Evolutionary conservation across 1,140 invertebrate genomes (phyloP), one percentile per base, ranked within the genome.

Genomic region (Drosophila setifemur): DNA sequence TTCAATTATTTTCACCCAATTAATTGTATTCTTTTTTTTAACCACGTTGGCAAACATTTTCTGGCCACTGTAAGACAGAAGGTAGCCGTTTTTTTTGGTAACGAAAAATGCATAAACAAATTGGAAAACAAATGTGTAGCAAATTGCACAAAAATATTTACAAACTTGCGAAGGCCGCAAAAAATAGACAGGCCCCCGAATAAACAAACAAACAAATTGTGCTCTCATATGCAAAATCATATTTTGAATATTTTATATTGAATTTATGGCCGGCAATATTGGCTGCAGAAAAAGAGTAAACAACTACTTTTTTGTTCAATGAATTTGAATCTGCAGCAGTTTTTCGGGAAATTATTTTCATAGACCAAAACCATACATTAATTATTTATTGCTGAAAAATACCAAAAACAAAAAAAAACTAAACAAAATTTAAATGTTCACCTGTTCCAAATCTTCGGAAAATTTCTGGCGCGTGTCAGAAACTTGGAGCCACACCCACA

Each of bases 241-340:
- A 70, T 64, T 44, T 70, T 57, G 43, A 73, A 78, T 79, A 74
- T 74, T 78, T 74, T 45, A 78, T 69, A 58, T 70, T 39, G 23
- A 55, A 69, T 61, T 68, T 47, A 68, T 54, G 16, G 23, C 25
- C 7, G 19, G 37, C 9, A 40, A n/a, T 45, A 45, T 29, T 23
- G n/a, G 19, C 8, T 26, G 16, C 16, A 68, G 63, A 42, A 58
- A 49, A 26, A 26, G 18, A 58, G 12, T 49, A 33, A 31, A 45
- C 11, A 47, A 18, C 23, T 49, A 45, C n/a, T 39, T 44, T 52
- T 57, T 61, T 63, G 39, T 33, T 57, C 54, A 12, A 23, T 57
- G 40, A 52, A 69, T 67, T 61, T 57, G n/a, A n/a, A 72, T 57
- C 31, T 37, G 50, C 52, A 64, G 50, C 52, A 64, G 50, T 60